Evolutionary conservation across 2,888 invertebrate genomes (phyloP).

Genomic region (Ferdinandea cuprea): DNA sequence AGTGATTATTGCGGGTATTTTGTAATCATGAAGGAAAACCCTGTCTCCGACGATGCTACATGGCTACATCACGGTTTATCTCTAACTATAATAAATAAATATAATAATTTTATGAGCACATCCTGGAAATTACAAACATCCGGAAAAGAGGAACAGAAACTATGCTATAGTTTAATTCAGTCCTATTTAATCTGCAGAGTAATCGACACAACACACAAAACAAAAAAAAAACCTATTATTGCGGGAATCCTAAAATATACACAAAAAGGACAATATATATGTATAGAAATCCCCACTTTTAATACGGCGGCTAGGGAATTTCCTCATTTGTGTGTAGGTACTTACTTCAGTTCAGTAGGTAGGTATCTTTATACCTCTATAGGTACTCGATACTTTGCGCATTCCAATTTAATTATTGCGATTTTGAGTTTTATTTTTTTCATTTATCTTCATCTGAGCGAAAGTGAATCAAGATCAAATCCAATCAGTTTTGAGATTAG

Average conservation of each 20-base stretch:
- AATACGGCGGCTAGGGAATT: background rate
- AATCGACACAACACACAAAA: background rate
- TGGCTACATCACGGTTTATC: conserved; percentile 60
- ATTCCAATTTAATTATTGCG: too few species aligned
- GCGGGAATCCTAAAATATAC: background rate
- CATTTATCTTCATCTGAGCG: too few species aligned
- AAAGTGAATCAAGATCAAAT: too few species aligned
- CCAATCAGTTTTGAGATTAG: too few species aligned
- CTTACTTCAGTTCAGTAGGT: too few species aligned
- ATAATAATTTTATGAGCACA: conserved; percentile 22
- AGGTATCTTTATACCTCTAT: too few species aligned
- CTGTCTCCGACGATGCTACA: conserved; percentile 28
- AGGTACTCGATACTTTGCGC: too few species aligned
- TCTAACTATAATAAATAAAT: conserved; percentile 13
- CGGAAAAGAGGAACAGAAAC: conserved; percentile 13
- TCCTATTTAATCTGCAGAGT: background rate
- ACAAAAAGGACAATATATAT: background rate
- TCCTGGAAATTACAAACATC: conserved; percentile 64
- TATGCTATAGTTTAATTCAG: background rate
- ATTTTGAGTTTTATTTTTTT: too few species aligned
- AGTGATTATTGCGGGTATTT: conserved; percentile 71
- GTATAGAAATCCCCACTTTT: background rate
- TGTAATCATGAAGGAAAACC: conserved; percentile 59
- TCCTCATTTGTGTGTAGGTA: background rate
- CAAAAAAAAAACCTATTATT: conserved; percentile 1